Evolutionary conservation across 2,113 vertebrate species (phyloP), one percentile per base, ranked within the genome.

Genomic region (Grammomys dolichurus): DNA sequence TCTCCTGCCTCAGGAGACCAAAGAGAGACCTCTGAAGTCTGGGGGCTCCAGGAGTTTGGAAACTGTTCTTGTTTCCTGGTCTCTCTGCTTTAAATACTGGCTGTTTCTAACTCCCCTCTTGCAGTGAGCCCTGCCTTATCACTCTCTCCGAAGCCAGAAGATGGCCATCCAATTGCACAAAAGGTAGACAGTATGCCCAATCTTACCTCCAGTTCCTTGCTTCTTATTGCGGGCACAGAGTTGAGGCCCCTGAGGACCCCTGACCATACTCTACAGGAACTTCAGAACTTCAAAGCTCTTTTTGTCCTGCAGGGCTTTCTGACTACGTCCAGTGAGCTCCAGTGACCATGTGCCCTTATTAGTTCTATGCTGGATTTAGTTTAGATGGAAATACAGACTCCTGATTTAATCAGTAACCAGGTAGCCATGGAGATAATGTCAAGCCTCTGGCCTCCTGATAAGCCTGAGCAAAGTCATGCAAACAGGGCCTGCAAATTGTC

Each of bases 311-410:
- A 93, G 89, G 87, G 70, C 90, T 89, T 31, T 95, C 95, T 96
- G 93, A 26, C 89, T 87, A 89, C 65, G 85, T 91, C 24, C 75
- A 89, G 67, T 43, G 2, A 84, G 89, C 95, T 97, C 96, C 48
- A 75, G 48, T 97, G 97, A 97, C 97, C 96, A 92, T 95, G 94
- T 94, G 96, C 91, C 96, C 98, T 98, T 78, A 72, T 94, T 98
- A 97, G 87, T 69, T 8, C 78, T 93, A 84, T 85, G 97, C 96
- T 98, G 87, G 96, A 94, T 97, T 98, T 98, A 97, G 94, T 92
- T 89, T 33, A 73, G 84, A 89, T 90, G 94, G 82, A 87, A 95
- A 93, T 54, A 1, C 93, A 90, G 95, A 97, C 91, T 95, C 97
- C 95, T 43, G 31, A 89, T 95, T 97, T 94, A 98, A 97, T 98